Base-by-base conservation (phyloP, 2,888 invertebrate genomes). In the Auanema sp. region DNA sequence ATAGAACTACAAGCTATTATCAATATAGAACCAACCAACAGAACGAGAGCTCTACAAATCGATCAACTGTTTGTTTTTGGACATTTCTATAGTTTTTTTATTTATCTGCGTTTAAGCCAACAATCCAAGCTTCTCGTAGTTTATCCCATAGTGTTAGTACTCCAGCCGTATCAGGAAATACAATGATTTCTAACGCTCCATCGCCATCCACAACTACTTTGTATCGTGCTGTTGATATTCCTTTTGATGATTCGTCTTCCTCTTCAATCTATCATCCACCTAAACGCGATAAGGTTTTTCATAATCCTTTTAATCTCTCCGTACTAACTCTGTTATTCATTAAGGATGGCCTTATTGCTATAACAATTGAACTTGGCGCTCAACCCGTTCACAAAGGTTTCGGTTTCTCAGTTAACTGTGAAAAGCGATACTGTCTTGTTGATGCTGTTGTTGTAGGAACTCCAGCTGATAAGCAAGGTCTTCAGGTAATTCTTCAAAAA, bases 361-460 rank as follows among this genome's bases (percentile, higher is more conserved):
- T 71, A 56, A 64, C 68, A 16, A 56, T 71, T n/a, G 62, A 68
- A 12, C 71, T 72, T 69, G 71, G 69, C 12, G 66, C 69, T 1
- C 68, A 70, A 47, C 71, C 71, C 12, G 69, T 72, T 16, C 74
- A 74, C 55, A 74, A 74, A 43, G 85, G 85, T 6, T 85, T 85
- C 76, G 85, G 85, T 3, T 84, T 85, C 66, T 78, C 78, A 1
- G 73, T 84, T 23, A 65, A 68, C 1, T 84, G 84, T 21, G 84
- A 72, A 16, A 84, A 84, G 60, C 71, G 79, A 61, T 72, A 75
- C 25, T 69, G 85, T 12, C 71, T 76, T 1, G 81, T 85, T 10
- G 83, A 83, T 24, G 83, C 80, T 68, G 84, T 85, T 5, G 73
- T 78, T 25, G 72, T 83, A 43, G 84, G 84, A 83, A 75, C 69